Evolutionary conservation across 2,888 invertebrate species (phyloP).

Genomic region (Troides aeacus): DNA sequence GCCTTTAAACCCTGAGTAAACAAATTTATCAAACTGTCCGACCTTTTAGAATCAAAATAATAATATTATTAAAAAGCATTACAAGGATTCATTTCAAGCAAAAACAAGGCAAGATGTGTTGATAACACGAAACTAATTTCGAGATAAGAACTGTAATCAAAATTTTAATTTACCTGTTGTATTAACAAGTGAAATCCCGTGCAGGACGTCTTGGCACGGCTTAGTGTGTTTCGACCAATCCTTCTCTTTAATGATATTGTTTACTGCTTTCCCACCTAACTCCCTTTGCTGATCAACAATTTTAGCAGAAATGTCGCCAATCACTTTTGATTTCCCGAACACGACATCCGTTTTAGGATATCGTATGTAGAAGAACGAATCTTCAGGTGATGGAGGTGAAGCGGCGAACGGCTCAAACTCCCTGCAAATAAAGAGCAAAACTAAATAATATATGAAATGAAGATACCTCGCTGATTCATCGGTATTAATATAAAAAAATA

Average conservation of each 20-base stretch:
- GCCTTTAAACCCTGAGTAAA: not conserved
- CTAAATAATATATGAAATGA: conserved; percentile 29
- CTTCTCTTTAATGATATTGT: conserved; percentile 55
- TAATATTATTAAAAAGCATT: not conserved
- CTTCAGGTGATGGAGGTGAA: conserved; percentile 87
- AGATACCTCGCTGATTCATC: not conserved
- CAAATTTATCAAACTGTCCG: not conserved
- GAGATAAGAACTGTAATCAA: not conserved
- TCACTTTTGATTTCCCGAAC: conserved; percentile 55
- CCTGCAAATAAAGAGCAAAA: conserved; percentile 46
- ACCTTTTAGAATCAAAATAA: not conserved
- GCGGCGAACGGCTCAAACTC: conserved; percentile 72
- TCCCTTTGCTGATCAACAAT: conserved; percentile 51
- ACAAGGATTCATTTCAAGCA: not conserved
- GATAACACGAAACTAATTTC: not conserved
- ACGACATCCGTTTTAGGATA: conserved; percentile 78
- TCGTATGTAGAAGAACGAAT: conserved; percentile 85
- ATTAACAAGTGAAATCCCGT: conserved; percentile 69
- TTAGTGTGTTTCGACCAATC: conserved; percentile 84
- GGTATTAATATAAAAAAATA: no score
- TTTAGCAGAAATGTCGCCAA: conserved; percentile 47
- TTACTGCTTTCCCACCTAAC: conserved; percentile 46
- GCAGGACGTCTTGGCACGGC: conserved; percentile 83
- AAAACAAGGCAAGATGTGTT: not conserved
- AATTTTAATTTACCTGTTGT: conserved; percentile 54